phyloP scores from a whole-genome alignment of 2,113 vertebrate genomes.

The Beaufortia kweichowensis region DNA sequence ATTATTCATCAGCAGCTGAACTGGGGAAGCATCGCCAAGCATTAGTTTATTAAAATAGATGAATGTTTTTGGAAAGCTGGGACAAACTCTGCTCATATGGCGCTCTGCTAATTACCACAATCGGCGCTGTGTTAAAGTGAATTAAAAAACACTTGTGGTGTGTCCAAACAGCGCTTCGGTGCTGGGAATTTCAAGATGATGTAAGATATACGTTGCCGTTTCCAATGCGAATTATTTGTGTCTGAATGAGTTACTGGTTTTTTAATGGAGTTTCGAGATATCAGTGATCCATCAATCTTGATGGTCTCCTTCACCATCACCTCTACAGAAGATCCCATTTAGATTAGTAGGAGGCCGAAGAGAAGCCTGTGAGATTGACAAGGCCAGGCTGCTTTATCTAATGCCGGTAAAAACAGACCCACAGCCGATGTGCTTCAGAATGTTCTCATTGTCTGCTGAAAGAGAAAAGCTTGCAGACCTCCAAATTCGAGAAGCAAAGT shows the following conservation, averaged over 20 bases:
- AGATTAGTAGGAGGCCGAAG: conserved; percentile 51
- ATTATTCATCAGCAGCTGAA: conserved; percentile 35
- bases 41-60: conserved; percentile 27
- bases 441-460: conserved; percentile 28
- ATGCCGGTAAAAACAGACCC: conserved; percentile 23
- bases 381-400: conserved; percentile 51
- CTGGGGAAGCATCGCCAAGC: conserved; percentile 20
- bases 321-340: conserved; percentile 54
- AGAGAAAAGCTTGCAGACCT: conserved; percentile 7
- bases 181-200: neutral
- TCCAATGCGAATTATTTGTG: conserved; percentile 8
- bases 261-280: conserved; percentile 39
- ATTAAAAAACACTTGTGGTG: conserved; percentile 12
- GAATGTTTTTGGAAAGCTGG: conserved; percentile 22
- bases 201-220: conserved; percentile 22
- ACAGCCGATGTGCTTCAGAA: conserved; percentile 11
- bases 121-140: conserved; percentile 1
- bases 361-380: conserved; percentile 45
- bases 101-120: conserved; percentile 11
- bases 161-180: neutral
- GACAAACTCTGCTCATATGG: conserved; percentile 10
- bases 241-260: conserved; percentile 27
- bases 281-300: conserved; percentile 21
- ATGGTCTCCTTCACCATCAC: conserved; percentile 29
- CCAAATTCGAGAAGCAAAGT: neutral